Percentiles rank a stretch among this genome's conserved stretches.
phyloP scores from a whole-genome alignment of 2,113 vertebrate species.

The Asarcornis scutulata region DNA sequence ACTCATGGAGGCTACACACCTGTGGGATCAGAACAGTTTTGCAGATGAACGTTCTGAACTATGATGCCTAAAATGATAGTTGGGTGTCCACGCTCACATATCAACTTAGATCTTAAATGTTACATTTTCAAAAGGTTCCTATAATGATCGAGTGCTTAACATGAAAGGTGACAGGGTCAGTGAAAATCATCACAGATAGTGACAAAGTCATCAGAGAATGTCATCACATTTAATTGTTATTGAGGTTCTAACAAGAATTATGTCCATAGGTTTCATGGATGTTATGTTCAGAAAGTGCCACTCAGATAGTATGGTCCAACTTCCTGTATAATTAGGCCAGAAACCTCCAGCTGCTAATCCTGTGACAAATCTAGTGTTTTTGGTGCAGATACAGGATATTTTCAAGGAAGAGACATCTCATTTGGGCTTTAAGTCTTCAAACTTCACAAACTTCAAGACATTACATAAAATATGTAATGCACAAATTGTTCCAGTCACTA shows the following conservation, averaged over 20 bases:
- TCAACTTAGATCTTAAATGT: background rate
- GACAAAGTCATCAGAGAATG: background rate
- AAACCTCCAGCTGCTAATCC: background rate
- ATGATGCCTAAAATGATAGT: background rate
- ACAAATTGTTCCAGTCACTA: background rate
- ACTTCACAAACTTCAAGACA: background rate
- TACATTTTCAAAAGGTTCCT: background rate
- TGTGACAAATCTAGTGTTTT: background rate
- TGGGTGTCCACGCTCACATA: background rate
- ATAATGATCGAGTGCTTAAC: background rate
- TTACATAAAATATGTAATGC: background rate
- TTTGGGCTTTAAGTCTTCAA: background rate
- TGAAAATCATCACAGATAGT: background rate
- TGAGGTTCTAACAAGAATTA: background rate
- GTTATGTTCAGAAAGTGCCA: background rate
- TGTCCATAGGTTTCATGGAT: background rate
- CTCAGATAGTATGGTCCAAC: background rate
- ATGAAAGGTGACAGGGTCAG: fast-evolving
- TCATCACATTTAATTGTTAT: background rate
- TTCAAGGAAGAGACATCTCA: background rate
- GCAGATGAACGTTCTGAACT: background rate
- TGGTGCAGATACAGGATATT: background rate
- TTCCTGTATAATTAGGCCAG: background rate
- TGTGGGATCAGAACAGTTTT: background rate
- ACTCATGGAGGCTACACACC: background rate